Evolutionary conservation across 2,113 vertebrate species (phyloP).

Genomic region (Corvus cornix): DNA sequence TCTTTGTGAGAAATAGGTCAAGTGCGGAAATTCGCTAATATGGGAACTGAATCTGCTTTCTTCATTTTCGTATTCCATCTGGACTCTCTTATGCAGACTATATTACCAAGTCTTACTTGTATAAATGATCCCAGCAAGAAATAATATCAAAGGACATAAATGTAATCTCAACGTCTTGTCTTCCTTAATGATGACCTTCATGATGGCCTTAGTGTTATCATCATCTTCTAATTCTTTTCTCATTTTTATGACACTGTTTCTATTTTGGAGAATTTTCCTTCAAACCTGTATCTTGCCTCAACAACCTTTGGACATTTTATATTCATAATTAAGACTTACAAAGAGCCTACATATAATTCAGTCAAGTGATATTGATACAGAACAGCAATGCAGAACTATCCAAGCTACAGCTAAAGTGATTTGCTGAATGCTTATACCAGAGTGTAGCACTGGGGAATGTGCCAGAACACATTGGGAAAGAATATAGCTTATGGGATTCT

Average conservation of each 20-base stretch:
- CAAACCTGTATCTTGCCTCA: neutral
- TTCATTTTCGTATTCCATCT: neutral
- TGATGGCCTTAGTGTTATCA: neutral
- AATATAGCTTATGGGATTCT: neutral
- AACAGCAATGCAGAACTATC: neutral
- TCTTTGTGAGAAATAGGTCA: neutral
- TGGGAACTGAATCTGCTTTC: neutral
- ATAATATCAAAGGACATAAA: neutral
- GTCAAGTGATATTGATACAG: neutral
- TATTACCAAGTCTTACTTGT: neutral
- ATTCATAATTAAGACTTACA: neutral
- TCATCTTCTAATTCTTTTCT: neutral
- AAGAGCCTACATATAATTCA: neutral
- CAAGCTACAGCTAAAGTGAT: neutral
- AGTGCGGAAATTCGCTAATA: neutral
- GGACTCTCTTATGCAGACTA: neutral
- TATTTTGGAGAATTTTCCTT: neutral
- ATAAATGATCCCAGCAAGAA: neutral
- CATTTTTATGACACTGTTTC: neutral
- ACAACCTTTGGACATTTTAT: neutral
- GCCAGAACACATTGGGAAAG: neutral
- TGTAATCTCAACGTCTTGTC: neutral
- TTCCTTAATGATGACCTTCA: neutral
- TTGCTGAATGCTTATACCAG: neutral
- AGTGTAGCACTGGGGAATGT: neutral